A percentile compares a stretch with the other conserved stretches of the same genome.
Conservation (phyloP, 2,113 vertebrate genomes). For the Microcebus ravelobensis region DNA sequence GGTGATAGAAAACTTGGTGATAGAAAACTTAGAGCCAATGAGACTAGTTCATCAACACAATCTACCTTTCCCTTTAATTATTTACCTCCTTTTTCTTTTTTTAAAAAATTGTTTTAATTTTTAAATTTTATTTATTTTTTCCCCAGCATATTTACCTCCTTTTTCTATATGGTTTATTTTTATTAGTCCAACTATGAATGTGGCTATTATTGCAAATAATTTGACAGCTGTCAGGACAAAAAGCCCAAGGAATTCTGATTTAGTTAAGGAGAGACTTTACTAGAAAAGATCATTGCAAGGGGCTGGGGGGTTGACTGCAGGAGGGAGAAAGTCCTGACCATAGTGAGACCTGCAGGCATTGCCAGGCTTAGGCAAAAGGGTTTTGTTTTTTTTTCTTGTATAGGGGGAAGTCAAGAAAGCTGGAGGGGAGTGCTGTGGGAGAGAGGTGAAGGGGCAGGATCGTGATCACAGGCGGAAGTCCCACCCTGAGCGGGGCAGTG, state of each 20-base stretch:
- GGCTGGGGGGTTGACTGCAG: fast-evolving
- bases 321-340: background rate
- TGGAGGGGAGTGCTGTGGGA: background rate
- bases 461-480: background rate
- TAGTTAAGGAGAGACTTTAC: background rate
- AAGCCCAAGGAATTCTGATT: background rate
- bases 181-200: background rate
- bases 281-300: background rate
- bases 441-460: background rate
- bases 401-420: background rate
- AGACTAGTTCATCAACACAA: background rate
- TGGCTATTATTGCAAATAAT: background rate
- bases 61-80: background rate
- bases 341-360: background rate
- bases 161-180: background rate
- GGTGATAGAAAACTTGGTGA: too few relatives aligned
- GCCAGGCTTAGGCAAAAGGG: background rate
- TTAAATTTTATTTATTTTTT: too few relatives aligned
- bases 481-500: background rate
- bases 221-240: background rate
- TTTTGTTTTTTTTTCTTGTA: background rate
- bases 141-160: background rate
- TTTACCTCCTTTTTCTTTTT: background rate
- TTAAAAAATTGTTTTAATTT: too few relatives aligned
- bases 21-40: background rate